Conservation (phyloP, 2,797 vertebrate genomes). For the Vireo griseus region DNA sequence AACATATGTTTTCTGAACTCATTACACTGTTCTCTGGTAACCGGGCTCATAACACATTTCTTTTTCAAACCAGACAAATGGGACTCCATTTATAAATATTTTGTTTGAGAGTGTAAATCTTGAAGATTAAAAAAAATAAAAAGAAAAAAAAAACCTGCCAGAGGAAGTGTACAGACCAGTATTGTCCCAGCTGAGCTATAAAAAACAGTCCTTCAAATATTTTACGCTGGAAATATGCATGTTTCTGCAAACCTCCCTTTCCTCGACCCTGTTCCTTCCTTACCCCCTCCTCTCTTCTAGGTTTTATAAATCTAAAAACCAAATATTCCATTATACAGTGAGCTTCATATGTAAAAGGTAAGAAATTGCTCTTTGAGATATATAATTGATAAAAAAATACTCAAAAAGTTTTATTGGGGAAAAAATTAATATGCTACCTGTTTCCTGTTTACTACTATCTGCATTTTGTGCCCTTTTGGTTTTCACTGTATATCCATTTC, state of each 20-base stretch:
- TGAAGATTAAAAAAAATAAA: neutral
- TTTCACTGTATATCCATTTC: constrained; percentile 27
- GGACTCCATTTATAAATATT: constrained; percentile 58
- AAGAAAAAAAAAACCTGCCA: neutral
- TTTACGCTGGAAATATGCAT: constrained; percentile 3
- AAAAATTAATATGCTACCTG: constrained; percentile 45
- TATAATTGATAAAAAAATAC: neutral
- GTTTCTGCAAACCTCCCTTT: constrained; percentile 17
- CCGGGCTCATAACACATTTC: neutral
- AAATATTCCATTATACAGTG: neutral
- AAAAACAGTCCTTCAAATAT: constrained; percentile 35
- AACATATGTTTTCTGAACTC: constrained; percentile 39
- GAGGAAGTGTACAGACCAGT: constrained; percentile 47
- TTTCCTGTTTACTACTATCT: constrained; percentile 52
- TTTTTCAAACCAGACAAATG: constrained; percentile 44
- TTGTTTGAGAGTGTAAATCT: constrained; percentile 63
- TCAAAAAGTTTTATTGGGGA: constrained; percentile 30
- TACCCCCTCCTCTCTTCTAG: neutral
- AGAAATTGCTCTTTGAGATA: constrained; percentile 23
- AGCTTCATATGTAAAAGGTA: neutral
- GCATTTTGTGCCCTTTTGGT: constrained; percentile 36
- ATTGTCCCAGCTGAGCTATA: constrained; percentile 37
- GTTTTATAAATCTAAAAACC: constrained; percentile 56
- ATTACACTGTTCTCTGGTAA: constrained; percentile 30
- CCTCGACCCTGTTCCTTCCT: neutral